phyloP scores from a whole-genome alignment of 1,140 invertebrate species.

The Plutomurus gul region DNA sequence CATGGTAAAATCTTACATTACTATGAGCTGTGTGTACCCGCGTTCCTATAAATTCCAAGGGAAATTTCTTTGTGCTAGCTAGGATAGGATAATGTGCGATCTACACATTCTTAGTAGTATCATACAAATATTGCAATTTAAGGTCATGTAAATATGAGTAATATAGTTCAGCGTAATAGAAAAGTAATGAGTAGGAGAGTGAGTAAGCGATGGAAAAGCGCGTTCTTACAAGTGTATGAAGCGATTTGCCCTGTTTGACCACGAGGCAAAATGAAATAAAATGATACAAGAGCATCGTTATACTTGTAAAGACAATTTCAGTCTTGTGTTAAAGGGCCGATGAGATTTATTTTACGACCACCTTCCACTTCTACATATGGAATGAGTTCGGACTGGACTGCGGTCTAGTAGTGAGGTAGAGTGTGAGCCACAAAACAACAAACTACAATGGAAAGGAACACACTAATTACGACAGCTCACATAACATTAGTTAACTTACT shows the following conservation, averaged over 20 bases:
- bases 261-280: slow-evolving; percentile 11
- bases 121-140: too few species aligned
- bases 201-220: too few species aligned
- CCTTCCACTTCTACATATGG: slow-evolving; percentile 1
- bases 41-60: too few species aligned
- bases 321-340: background rate
- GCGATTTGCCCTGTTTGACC: background rate
- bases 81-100: too few species aligned
- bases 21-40: too few species aligned
- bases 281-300: slow-evolving; percentile 2
- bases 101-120: too few species aligned
- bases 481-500: slow-evolving; percentile 15
- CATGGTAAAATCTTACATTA: too few species aligned
- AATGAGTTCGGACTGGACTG: background rate
- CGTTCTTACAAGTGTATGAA: background rate
- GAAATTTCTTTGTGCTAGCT: too few species aligned
- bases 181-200: too few species aligned
- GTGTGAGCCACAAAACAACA: background rate
- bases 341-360: slow-evolving; percentile 40
- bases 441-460: background rate
- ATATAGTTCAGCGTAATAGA: too few species aligned
- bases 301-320: background rate
- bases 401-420: background rate
- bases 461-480: slow-evolving; percentile 15
- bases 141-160: too few species aligned